Conservation (phyloP, 1,140 invertebrate species). For the Philotrypesis tridentata region DNA sequence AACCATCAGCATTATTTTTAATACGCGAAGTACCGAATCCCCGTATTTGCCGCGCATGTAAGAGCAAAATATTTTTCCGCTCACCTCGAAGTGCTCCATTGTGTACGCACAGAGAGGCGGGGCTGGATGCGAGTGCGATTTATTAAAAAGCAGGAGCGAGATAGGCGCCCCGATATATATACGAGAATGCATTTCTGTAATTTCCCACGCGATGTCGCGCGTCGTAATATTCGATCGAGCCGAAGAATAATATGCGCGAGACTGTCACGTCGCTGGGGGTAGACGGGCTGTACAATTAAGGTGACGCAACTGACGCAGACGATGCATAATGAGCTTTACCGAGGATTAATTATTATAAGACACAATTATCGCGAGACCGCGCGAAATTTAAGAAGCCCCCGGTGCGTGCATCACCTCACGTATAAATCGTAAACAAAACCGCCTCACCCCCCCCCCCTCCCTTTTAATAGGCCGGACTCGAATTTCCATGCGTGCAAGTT, state of each 20-base stretch:
- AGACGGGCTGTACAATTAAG: neutral
- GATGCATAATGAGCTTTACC: neutral
- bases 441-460: conserved; percentile 23
- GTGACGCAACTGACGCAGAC: neutral
- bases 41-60: neutral
- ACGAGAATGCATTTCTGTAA: conserved; percentile 50
- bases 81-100: conserved; percentile 35
- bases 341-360: neutral
- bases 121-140: conserved; percentile 26
- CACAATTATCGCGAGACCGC: neutral
- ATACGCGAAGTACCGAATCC: neutral
- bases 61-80: conserved; percentile 45
- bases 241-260: neutral
- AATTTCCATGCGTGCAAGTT: neutral
- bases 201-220: conserved; percentile 44
- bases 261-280: neutral
- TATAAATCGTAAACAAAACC: too few species aligned
- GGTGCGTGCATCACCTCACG: neutral
- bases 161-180: neutral
- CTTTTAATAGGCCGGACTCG: conserved; percentile 24
- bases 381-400: neutral
- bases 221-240: neutral
- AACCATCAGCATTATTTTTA: too few species aligned
- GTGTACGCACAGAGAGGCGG: conserved; percentile 8
- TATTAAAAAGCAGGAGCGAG: conserved; percentile 41